Conservation (phyloP, 2,888 invertebrate genomes). For the Nesidiocoris tenuis region DNA sequence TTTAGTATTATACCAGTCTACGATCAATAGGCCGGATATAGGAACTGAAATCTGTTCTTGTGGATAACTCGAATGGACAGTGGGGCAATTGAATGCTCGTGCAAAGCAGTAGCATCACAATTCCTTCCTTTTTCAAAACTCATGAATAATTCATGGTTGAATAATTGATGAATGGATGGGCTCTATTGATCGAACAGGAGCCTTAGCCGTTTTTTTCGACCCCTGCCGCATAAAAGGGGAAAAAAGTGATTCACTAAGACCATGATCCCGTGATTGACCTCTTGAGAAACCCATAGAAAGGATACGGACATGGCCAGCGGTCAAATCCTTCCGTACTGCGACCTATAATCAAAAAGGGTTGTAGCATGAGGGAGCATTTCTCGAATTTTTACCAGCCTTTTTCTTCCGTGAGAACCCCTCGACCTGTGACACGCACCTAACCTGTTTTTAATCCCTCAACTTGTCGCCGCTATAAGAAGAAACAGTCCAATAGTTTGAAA, state of each 20-base stretch:
- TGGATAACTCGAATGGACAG: no score
- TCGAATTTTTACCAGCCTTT: background rate
- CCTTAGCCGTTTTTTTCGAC: background rate
- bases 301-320: constrained; percentile 17
- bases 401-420: constrained; percentile 29
- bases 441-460: background rate
- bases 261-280: constrained; percentile 36
- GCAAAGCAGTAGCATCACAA: no score
- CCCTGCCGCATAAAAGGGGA: constrained; percentile 9
- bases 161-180: background rate
- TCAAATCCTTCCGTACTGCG: constrained; percentile 14
- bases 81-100: no score
- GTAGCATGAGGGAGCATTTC: background rate
- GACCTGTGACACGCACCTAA: constrained; percentile 23
- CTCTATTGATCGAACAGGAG: background rate
- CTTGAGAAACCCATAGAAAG: constrained; percentile 19
- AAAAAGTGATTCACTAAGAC: constrained; percentile 21
- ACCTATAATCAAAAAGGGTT: background rate
- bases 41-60: no score
- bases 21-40: no score
- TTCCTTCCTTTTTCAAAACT: no score
- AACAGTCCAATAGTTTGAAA: no score
- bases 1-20: no score
- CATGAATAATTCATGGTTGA: constrained; percentile 19
- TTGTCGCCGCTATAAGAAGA: no score